These are phyloP conservation scores for Cathartes aura DNA, from an alignment of 2,113 vertebrate species.

Conservation along the genomic window DNA sequence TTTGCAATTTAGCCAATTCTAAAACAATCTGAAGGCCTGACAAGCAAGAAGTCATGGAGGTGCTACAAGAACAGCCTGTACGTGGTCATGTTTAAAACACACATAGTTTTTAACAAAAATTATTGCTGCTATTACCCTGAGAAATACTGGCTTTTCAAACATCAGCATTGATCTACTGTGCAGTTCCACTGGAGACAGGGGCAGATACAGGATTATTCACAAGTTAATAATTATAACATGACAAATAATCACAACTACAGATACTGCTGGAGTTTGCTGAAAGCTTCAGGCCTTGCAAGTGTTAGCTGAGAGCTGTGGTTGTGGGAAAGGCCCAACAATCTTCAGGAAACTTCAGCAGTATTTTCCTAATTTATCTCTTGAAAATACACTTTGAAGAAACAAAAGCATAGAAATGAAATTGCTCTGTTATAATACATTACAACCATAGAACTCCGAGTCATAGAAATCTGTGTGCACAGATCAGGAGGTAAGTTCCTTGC, in stretches of 20 bases:
- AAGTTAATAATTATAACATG: not conserved
- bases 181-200: not conserved
- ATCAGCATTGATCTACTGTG: not conserved
- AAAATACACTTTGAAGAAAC: not conserved
- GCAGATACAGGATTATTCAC: not conserved
- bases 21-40: not conserved
- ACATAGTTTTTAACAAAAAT: not conserved
- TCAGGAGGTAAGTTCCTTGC: not conserved
- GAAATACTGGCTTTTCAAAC: not conserved
- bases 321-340: not conserved
- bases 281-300: not conserved
- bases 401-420: not conserved
- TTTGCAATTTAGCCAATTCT: not conserved
- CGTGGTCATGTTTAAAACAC: not conserved
- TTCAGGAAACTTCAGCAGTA: not conserved
- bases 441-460: not conserved
- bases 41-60: not conserved
- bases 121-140: not conserved
- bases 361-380: not conserved
- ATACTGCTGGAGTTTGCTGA: not conserved
- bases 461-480: not conserved
- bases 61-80: not conserved
- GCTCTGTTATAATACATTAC: not conserved
- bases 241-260: not conserved
- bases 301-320: not conserved